Evolutionary conservation across 2,797 vertebrate species (phyloP), one percentile per base, ranked within the genome.

Genomic region (Hippocampus kuda): DNA sequence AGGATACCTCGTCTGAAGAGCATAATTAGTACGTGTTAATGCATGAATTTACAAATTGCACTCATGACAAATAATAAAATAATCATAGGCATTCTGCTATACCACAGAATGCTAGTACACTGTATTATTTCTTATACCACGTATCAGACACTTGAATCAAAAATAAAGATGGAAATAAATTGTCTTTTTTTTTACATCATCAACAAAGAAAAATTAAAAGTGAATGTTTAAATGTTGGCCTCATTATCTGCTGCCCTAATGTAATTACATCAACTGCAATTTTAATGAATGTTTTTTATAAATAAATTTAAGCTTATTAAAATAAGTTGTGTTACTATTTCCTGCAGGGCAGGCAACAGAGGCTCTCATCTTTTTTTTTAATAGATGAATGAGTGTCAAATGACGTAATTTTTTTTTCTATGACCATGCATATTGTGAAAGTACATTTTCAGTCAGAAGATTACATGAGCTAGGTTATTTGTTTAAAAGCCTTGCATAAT

Each of bases 381-480:
- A 27, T 30, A 30, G 4, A 16, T 59, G 26, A 30, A 59, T 30
- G 56, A 18, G 51, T 24, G 22, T 54, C 26, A 30, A 59, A 27
- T 18, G 26, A 59, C 16, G 7, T 18, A 20, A 9, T 20, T 51
- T 30, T 66, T 18, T 41, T 22, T 22, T 12, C 2, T 24, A 64
- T 0, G 11, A 15, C 5, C 26, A 46, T 12, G 22, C 11, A 64
- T 7, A 46, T 20, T 10, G 20, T 20, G 7, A 24, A 5, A 5
- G n/a, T 46, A 5, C 26, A 60, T 34, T 30, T 30, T 34, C 57
- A 60, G 20, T 2, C 30, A 38, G 27, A 34, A 34, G 27, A 60
- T 60, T 30, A 60, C 57, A 60, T 20, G 57, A 60, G 57, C 11
- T 15, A 20, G 59, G 59, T 65, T 48, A 65, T 65, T 48, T 46